Evolutionary conservation across 53 echinoderm and acorn worm genomes (phyloP).

Genomic region (Apostichopus leukothele): DNA sequence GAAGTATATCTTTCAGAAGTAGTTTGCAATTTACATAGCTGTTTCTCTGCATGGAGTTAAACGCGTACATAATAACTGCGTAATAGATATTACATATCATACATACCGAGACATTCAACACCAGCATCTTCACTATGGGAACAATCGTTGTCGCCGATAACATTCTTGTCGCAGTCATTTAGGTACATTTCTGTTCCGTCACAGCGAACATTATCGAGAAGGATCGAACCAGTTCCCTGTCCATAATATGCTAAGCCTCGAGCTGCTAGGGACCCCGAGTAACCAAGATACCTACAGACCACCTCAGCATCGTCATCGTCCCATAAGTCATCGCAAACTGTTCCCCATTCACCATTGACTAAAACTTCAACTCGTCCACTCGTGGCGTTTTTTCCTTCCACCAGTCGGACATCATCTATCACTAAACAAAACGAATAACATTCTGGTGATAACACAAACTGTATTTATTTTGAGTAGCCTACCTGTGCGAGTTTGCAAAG

Average conservation of each 20-base stretch:
- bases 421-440: no score
- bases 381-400: neutral
- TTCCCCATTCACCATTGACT: neutral
- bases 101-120: neutral
- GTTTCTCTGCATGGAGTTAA: no score
- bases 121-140: neutral
- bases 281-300: neutral
- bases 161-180: neutral
- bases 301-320: neutral
- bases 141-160: neutral
- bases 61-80: no score
- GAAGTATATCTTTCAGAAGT: no score
- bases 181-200: neutral
- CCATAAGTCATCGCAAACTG: neutral
- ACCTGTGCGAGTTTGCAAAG: no score
- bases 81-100: no score
- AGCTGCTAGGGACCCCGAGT: neutral
- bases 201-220: constrained; percentile 1
- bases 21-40: no score
- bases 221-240: neutral
- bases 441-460: no score
- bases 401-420: neutral
- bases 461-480: no score
- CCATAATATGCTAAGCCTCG: neutral
- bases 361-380: neutral